A percentile compares a stretch with the other conserved stretches of the same genome.
Conservation (phyloP, 2,113 vertebrate species). For the Catagonus wagneri region DNA sequence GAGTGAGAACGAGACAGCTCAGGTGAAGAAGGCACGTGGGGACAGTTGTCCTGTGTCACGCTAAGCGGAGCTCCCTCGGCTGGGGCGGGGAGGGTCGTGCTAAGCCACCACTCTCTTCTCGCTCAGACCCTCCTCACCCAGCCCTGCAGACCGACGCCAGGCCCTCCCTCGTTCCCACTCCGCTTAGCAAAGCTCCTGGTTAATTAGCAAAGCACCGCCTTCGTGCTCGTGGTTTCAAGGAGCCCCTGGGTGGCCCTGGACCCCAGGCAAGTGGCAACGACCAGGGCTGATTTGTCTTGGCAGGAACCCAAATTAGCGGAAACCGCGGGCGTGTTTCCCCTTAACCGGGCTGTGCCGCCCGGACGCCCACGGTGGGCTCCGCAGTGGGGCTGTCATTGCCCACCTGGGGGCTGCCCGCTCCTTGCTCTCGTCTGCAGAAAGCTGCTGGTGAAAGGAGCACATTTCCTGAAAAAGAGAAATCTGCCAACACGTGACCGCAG, state of each 20-base stretch:
- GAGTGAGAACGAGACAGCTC: not conserved
- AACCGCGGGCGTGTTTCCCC: accelerated
- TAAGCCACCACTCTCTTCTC: accelerated
- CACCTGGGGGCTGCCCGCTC: no score
- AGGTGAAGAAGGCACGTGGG: accelerated
- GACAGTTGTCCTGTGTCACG: accelerated
- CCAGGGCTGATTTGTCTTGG: slow-evolving; percentile 69
- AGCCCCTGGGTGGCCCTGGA: not conserved
- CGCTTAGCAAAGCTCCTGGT: not conserved
- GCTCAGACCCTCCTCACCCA: accelerated
- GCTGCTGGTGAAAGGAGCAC: not conserved
- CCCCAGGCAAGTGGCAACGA: slow-evolving; percentile 38
- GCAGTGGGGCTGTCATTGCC: accelerated
- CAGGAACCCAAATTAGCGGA: slow-evolving; percentile 9
- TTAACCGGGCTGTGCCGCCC: not conserved
- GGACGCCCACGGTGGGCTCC: not conserved
- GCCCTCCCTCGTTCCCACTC: accelerated
- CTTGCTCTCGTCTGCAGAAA: not conserved
- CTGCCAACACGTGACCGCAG: accelerated
- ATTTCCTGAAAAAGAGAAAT: not conserved
- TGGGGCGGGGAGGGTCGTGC: accelerated
- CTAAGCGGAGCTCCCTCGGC: not conserved
- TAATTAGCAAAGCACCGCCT: not conserved
- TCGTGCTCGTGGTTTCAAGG: slow-evolving; percentile 11
- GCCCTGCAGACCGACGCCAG: not conserved